phyloP scores from a whole-genome alignment of 2,797 vertebrate genomes.

The Brachymystax lenok region DNA sequence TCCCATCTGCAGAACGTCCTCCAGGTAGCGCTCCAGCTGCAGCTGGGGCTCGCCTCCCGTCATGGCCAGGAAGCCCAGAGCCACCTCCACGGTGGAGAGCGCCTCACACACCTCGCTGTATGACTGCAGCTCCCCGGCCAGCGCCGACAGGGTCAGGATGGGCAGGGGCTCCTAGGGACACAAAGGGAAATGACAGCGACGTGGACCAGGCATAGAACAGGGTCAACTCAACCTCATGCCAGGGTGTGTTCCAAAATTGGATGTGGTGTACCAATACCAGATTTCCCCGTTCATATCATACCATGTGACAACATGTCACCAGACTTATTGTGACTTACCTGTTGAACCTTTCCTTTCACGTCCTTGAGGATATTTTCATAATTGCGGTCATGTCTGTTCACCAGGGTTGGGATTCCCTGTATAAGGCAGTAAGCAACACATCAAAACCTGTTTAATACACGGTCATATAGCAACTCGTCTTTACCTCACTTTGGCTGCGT shows the following conservation, averaged over 20 bases:
- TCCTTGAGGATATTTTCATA: constrained; percentile 86
- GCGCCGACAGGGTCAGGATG: constrained; percentile 63
- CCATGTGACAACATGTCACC: background rate
- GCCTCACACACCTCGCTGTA: constrained; percentile 93
- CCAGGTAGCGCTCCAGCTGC: constrained; percentile 80
- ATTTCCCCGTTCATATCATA: background rate
- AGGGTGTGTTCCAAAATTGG: background rate
- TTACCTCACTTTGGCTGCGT: background rate
- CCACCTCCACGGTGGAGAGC: constrained; percentile 82
- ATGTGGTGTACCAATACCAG: background rate
- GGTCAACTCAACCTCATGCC: background rate
- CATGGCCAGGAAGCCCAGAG: constrained; percentile 89
- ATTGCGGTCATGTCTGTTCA: constrained; percentile 87
- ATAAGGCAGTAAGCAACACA: background rate
- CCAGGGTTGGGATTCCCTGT: constrained; percentile 90
- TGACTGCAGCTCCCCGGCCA: constrained; percentile 85
- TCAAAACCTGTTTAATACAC: background rate
- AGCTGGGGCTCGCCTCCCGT: constrained; percentile 80
- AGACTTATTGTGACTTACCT: constrained; percentile 72
- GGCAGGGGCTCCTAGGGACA: constrained; percentile 78
- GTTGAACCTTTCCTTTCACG: constrained; percentile 80
- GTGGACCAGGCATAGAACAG: background rate
- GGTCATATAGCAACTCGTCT: background rate
- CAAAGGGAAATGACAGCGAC: background rate
- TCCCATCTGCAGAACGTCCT: constrained; percentile 85